Conservation (phyloP, 2,888 invertebrate species). For the Trichopoda pennipes region DNA sequence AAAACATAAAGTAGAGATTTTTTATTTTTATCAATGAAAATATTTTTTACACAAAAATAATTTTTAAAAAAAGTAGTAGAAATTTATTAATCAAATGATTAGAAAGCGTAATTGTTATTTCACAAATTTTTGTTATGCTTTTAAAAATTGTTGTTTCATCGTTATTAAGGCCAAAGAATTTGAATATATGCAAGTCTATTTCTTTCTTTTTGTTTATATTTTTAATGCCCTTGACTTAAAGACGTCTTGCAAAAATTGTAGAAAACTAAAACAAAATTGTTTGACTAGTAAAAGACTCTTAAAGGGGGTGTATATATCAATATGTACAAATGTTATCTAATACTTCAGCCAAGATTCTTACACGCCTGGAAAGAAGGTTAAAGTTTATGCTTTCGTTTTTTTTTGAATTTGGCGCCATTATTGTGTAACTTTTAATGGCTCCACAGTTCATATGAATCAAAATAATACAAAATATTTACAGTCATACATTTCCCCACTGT, state of each 20-base stretch:
- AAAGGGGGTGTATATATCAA: not conserved
- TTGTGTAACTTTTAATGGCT: slow-evolving; percentile 59
- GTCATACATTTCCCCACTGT: not conserved
- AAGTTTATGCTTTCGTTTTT: slow-evolving; percentile 15
- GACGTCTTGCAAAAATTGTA: not conserved
- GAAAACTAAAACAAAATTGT: not conserved
- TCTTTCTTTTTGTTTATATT: too few relatives aligned
- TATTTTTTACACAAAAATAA: too few relatives aligned
- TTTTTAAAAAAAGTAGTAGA: too few relatives aligned
- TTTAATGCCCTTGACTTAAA: too few relatives aligned
- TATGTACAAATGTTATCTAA: not conserved
- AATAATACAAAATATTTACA: slow-evolving; percentile 19
- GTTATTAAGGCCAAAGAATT: not conserved
- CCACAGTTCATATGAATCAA: slow-evolving; percentile 57
- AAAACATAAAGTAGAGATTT: too few relatives aligned
- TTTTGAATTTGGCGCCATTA: slow-evolving; percentile 58
- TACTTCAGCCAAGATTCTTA: slow-evolving; percentile 9
- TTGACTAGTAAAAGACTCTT: slow-evolving; percentile 38
- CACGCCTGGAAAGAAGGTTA: not conserved
- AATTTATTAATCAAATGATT: too few relatives aligned
- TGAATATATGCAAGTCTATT: not conserved
- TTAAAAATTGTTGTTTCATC: not conserved
- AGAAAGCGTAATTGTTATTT: not conserved
- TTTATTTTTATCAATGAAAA: too few relatives aligned
- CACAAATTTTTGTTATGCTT: not conserved